Evolutionary conservation across 2,888 invertebrate genomes (phyloP).

Genomic region (Brachypterus glaber): DNA sequence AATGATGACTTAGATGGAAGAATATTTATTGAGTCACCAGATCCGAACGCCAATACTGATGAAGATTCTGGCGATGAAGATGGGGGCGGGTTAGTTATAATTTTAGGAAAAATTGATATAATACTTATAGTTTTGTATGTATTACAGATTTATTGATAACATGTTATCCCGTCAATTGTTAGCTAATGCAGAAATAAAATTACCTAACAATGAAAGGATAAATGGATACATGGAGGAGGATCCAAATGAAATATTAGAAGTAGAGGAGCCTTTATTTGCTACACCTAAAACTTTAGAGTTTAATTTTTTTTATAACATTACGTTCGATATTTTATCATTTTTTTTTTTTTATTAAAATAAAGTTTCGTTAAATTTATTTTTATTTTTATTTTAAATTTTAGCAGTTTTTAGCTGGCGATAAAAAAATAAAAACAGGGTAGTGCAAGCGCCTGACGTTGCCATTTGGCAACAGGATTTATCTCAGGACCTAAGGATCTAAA

Average conservation of each 20-base stretch:
- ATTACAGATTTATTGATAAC: slow-evolving; percentile 4
- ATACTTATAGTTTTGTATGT: slow-evolving; percentile 3
- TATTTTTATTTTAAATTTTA: background rate
- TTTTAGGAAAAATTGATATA: too few relatives aligned
- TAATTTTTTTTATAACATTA: too few relatives aligned
- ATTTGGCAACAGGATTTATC: background rate
- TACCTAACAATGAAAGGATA: slow-evolving; percentile 10
- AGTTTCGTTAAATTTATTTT: too few relatives aligned
- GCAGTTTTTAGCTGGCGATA: background rate
- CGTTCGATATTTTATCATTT: too few relatives aligned
- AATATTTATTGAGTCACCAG: slow-evolving; percentile 15
- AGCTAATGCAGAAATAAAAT: slow-evolving; percentile 12
- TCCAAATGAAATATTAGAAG: too few relatives aligned
- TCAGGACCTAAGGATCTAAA: background rate
- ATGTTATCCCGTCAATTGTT: slow-evolving; percentile 10
- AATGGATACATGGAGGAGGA: slow-evolving; percentile 5
- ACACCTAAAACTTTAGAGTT: too few relatives aligned
- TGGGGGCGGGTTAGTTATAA: slow-evolving; percentile 11
- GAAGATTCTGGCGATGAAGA: slow-evolving; percentile 17
- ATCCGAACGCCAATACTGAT: slow-evolving; percentile 16
- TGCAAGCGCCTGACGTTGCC: background rate
- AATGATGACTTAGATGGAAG: background rate
- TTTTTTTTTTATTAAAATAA: too few relatives aligned
- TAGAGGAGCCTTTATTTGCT: too few relatives aligned
- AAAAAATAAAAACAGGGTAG: background rate